These are phyloP conservation scores for Harmothoe impar DNA, from an alignment of 2,888 invertebrate genomes.

Conservation along the genomic window DNA sequence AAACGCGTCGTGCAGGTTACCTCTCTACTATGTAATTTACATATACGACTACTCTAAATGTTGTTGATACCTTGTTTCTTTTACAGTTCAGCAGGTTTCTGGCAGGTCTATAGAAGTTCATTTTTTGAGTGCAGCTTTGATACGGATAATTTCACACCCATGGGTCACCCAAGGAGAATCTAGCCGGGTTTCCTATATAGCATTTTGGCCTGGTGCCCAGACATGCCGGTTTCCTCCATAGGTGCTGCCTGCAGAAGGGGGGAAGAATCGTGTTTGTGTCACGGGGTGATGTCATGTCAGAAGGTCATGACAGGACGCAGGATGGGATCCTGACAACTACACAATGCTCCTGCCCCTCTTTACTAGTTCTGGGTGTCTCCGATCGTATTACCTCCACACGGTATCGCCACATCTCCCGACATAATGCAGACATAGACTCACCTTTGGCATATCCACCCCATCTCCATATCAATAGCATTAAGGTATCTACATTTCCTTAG, in stretches of 20 bases:
- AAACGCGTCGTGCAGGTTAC: too few relatives aligned
- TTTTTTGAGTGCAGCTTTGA: background rate
- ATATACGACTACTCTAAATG: too few relatives aligned
- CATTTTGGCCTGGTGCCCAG: slow-evolving; percentile 31
- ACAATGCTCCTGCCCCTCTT: background rate
- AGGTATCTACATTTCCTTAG: too few relatives aligned
- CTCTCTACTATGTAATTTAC: too few relatives aligned
- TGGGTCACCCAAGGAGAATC: slow-evolving; percentile 44
- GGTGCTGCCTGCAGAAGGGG: background rate
- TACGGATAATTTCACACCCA: slow-evolving; percentile 49
- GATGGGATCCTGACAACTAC: slow-evolving; percentile 27
- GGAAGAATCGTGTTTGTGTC: slow-evolving; percentile 26
- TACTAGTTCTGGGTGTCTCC: background rate
- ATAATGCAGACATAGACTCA: background rate
- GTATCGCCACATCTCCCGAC: background rate
- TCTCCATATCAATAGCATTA: background rate
- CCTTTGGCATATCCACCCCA: background rate
- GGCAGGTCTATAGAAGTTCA: too few relatives aligned
- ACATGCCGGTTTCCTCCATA: background rate
- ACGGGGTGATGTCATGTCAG: slow-evolving; percentile 52
- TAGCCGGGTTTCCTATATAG: background rate
- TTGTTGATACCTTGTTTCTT: too few relatives aligned
- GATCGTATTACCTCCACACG: slow-evolving; percentile 33
- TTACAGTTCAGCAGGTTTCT: too few relatives aligned
- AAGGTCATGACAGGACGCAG: slow-evolving; percentile 51